phyloP scores from a whole-genome alignment of 1,140 invertebrate species.

The Drosophila nigrodunni region DNA sequence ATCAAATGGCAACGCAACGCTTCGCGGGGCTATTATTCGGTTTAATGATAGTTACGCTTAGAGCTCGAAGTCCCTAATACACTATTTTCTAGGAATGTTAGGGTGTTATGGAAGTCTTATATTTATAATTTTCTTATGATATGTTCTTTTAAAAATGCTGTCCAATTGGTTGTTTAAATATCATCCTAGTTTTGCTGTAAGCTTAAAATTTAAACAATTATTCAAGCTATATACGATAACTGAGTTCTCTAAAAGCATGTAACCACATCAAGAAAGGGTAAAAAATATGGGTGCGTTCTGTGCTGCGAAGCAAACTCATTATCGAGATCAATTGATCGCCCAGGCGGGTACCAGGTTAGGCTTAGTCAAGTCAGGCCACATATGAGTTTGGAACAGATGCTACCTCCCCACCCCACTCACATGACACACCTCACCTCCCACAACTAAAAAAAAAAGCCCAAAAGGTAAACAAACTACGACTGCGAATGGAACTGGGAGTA shows the following conservation, averaged over 20 bases:
- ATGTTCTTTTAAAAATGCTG: too few relatives aligned
- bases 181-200: too few relatives aligned
- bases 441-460: neutral
- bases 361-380: slow-evolving; percentile 26
- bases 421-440: neutral
- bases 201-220: too few relatives aligned
- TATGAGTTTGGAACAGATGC: slow-evolving; percentile 22
- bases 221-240: neutral
- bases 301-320: slow-evolving; percentile 75
- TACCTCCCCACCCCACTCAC: neutral
- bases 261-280: slow-evolving; percentile 7
- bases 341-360: slow-evolving; percentile 50
- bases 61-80: neutral
- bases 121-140: too few relatives aligned
- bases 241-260: neutral
- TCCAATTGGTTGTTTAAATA: too few relatives aligned
- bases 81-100: neutral
- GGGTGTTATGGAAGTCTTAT: neutral
- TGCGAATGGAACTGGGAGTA: slow-evolving; percentile 46
- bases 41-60: neutral
- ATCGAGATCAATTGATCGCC: slow-evolving; percentile 83
- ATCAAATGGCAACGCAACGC: slow-evolving; percentile 30
- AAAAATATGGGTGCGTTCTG: slow-evolving; percentile 76
- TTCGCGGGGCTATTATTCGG: slow-evolving; percentile 27
- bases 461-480: slow-evolving; percentile 42